A percentile compares a stretch with the other conserved stretches of the same genome.
phyloP scores from a whole-genome alignment of 2,888 invertebrate genomes.

The Gisinianus flammeolus region DNA sequence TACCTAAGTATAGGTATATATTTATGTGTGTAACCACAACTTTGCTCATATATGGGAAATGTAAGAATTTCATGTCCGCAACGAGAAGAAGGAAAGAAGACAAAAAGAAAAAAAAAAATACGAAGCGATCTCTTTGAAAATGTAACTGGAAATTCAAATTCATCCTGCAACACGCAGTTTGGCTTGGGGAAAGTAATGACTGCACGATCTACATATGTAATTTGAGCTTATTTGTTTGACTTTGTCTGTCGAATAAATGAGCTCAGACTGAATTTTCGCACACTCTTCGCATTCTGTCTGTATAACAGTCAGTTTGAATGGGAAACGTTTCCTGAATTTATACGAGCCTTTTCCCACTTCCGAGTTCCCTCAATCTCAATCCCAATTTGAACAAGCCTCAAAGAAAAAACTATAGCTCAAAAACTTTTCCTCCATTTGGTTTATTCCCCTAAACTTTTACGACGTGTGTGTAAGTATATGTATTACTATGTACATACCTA shows the following conservation, averaged over 20 bases:
- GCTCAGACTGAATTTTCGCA: not conserved
- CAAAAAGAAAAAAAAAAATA: too few species aligned
- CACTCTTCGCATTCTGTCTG: not conserved
- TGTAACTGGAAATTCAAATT: not conserved
- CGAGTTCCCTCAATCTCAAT: not conserved
- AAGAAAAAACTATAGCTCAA: not conserved
- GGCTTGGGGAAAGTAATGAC: not conserved
- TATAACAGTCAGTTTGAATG: not conserved
- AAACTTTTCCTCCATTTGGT: not conserved
- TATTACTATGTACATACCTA: too few species aligned
- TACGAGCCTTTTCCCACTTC: not conserved
- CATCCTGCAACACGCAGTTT: not conserved
- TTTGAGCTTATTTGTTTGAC: not conserved
- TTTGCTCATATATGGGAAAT: not conserved
- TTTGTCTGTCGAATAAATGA: not conserved
- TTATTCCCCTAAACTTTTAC: not conserved
- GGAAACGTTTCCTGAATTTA: constrained; percentile 19
- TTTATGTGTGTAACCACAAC: not conserved
- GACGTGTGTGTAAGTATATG: not conserved
- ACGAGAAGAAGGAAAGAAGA: not conserved
- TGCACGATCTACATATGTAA: not conserved
- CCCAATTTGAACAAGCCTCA: not conserved
- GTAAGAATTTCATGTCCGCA: not conserved
- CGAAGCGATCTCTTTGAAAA: not conserved
- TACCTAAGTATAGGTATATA: not conserved